Percentiles rank a stretch among this genome's conserved stretches.
These are phyloP conservation scores for Apis laboriosa DNA, from an alignment of 1,140 invertebrate genomes.

Conservation along the genomic window DNA sequence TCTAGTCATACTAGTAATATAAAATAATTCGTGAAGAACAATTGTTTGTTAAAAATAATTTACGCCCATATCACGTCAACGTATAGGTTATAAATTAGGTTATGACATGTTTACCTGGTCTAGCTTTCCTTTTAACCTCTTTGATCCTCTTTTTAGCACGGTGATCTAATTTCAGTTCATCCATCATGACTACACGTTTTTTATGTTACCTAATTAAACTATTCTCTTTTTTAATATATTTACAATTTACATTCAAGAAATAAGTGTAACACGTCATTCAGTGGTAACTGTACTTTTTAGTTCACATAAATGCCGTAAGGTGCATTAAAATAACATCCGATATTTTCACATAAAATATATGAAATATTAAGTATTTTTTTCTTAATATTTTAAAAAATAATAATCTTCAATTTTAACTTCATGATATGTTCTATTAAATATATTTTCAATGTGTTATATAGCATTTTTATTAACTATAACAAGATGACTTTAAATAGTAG, in stretches of 20 bases:
- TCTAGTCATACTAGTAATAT: constrained; percentile 45
- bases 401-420: background rate
- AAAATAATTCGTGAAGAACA: constrained; percentile 44
- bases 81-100: constrained; percentile 66
- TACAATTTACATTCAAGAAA: constrained; percentile 57
- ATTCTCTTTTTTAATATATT: constrained; percentile 40
- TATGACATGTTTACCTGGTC: constrained; percentile 86
- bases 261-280: constrained; percentile 58
- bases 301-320: constrained; percentile 62
- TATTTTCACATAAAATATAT: constrained; percentile 1
- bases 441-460: background rate
- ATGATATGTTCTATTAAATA: background rate
- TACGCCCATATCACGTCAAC: constrained; percentile 54
- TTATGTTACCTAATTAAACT: constrained; percentile 48
- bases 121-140: constrained; percentile 93
- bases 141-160: constrained; percentile 91
- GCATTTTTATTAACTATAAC: background rate
- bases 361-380: background rate
- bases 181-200: constrained; percentile 70
- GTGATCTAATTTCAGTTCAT: constrained; percentile 83
- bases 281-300: constrained; percentile 55
- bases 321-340: constrained; percentile 52
- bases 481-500: background rate
- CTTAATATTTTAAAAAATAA: background rate
- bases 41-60: constrained; percentile 26